Percentiles rank a stretch among this genome's conserved stretches.
These are phyloP conservation scores for Stratiolaelaps scimitus DNA, from an alignment of 1,140 invertebrate genomes.

Conservation along the genomic window DNA sequence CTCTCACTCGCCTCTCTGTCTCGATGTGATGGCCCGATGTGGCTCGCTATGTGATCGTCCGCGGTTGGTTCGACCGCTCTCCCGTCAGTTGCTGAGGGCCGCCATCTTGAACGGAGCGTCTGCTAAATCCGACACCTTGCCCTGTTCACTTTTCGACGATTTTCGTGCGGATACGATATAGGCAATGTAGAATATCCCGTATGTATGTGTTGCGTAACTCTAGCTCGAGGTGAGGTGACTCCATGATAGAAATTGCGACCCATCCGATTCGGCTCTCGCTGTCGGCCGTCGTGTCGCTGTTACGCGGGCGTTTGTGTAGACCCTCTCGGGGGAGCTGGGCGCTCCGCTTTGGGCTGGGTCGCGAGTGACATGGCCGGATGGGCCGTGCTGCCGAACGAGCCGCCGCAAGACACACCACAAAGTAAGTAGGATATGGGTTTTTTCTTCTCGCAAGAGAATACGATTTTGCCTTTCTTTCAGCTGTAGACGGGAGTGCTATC, in stretches of 20 bases:
- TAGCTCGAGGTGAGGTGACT: too few relatives aligned
- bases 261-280: too few relatives aligned
- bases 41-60: too few relatives aligned
- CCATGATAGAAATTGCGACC: too few relatives aligned
- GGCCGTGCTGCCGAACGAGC: slow-evolving; percentile 16
- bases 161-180: too few relatives aligned
- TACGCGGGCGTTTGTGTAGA: slow-evolving; percentile 2
- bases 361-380: slow-evolving; percentile 27
- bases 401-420: slow-evolving; percentile 28
- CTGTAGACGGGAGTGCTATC: too few relatives aligned
- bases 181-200: neutral
- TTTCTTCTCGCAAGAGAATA: neutral
- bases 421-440: slow-evolving; percentile 19
- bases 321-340: slow-evolving; percentile 17
- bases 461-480: too few relatives aligned
- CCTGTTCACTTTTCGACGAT: too few relatives aligned
- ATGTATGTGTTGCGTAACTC: too few relatives aligned
- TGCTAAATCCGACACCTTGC: neutral
- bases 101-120: slow-evolving; percentile 21
- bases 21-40: too few relatives aligned
- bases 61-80: slow-evolving; percentile 2
- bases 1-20: too few relatives aligned
- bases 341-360: slow-evolving; percentile 27
- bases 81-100: slow-evolving; percentile 6
- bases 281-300: neutral